Evolutionary conservation across 2,888 invertebrate genomes (phyloP), one percentile per base, ranked within the genome.

Genomic region (Dicyrtoma fusca): DNA sequence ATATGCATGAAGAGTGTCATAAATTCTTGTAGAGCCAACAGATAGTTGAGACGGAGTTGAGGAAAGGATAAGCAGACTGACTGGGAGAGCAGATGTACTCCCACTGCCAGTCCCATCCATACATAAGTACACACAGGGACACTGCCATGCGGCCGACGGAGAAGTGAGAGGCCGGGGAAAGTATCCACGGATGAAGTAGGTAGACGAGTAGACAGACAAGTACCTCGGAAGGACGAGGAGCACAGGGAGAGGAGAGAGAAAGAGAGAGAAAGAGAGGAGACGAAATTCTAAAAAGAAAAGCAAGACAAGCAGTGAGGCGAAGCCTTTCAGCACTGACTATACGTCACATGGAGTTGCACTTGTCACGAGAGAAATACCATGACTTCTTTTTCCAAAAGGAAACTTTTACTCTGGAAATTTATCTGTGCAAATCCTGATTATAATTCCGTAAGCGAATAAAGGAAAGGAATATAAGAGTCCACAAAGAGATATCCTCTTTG

Each of bases 391-490:
- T 51, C 51, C 65, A 65, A 66, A 66, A 66, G 51, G 55, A 66
- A 76, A 74, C 74, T 75, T 75, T 76, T 75, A 74, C 65, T 62
- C 70, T 71, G 74, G 65, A 75, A 77, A 77, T 75, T 77, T 77
- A 75, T 75, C 75, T 77, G 61, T 42, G 59, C 49, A 70, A 77
- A 76, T 77, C 74, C 76, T 77, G 77, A 77, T 77, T 77, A 77
- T 77, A 75, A 77, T 77, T 77, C 77, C 76, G 76, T 76, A 77
- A 77, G 76, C 76, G 77, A 77, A 77, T 77, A 76, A 77, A 73
- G 74, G 72, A 55, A 74, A 75, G 76, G 72, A 76, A 73, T 74
- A 73, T 74, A 72, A 74, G 42, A 75, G 75, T 75, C 72, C 75
- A 75, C 75, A 77, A 77, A 77, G 77, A 77, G 71, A 77, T 75